phyloP scores from a whole-genome alignment of 1,140 invertebrate genomes.

The Notospermus geniculatus region DNA sequence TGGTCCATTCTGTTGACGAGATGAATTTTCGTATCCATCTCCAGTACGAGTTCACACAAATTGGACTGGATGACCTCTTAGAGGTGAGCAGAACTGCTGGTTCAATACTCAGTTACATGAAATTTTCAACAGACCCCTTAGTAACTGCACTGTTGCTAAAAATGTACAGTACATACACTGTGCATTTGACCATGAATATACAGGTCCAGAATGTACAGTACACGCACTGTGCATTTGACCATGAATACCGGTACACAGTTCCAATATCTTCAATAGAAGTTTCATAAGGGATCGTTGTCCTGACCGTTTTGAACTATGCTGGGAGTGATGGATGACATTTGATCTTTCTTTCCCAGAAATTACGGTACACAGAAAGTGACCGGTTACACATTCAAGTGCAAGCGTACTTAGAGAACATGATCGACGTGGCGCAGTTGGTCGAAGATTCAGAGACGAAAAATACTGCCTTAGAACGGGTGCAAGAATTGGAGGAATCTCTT shows the following conservation, averaged over 20 bases:
- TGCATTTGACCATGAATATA: too few relatives aligned
- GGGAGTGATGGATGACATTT: not conserved
- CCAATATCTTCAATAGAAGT: too few relatives aligned
- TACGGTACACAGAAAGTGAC: conserved; percentile 92
- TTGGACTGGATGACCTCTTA: conserved; percentile 93
- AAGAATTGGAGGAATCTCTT: conserved; percentile 89
- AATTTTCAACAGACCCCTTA: too few relatives aligned
- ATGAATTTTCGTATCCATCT: conserved; percentile 98
- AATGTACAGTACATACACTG: too few relatives aligned
- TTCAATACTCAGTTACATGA: too few relatives aligned
- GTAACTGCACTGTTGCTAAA: too few relatives aligned
- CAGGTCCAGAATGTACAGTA: too few relatives aligned
- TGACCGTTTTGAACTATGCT: too few relatives aligned
- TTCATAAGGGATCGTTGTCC: too few relatives aligned
- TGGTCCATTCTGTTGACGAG: conserved; percentile 98
- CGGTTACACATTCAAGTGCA: conserved; percentile 92
- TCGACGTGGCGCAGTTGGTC: conserved; percentile 94
- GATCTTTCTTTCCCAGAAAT: conserved; percentile 59
- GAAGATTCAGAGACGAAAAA: conserved; percentile 98
- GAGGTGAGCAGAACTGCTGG: conserved; percentile 59
- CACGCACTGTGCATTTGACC: too few relatives aligned
- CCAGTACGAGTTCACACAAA: conserved; percentile 96
- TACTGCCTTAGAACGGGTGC: conserved; percentile 84
- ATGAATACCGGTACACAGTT: too few relatives aligned
- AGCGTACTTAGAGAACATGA: conserved; percentile 96